Evolutionary conservation across 2,113 vertebrate species (phyloP).

Genomic region (Caranx melampygus): DNA sequence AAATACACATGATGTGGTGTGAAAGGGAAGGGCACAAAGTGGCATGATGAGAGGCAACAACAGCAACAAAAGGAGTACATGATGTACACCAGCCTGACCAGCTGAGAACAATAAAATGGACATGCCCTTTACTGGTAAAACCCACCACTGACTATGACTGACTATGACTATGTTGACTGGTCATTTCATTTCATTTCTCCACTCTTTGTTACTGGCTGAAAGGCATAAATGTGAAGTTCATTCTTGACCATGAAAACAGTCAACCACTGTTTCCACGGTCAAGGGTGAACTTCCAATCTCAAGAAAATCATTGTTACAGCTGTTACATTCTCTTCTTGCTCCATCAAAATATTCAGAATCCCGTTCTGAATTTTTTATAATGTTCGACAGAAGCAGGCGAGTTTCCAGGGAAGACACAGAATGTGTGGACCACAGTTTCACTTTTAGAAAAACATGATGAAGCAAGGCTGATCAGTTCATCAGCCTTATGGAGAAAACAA

Average conservation of each 20-base stretch:
- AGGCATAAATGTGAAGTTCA: background rate
- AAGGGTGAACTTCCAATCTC: conserved; percentile 8
- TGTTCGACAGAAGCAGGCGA: background rate
- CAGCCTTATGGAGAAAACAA: background rate
- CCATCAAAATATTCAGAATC: background rate
- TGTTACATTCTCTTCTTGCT: background rate
- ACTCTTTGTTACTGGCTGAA: background rate
- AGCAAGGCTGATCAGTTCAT: background rate
- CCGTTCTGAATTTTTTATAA: background rate
- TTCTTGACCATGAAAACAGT: background rate
- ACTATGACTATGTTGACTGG: background rate
- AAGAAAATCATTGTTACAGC: conserved; percentile 16
- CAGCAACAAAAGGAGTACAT: background rate
- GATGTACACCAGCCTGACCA: background rate
- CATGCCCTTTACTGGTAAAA: background rate
- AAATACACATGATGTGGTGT: no score
- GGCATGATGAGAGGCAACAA: background rate
- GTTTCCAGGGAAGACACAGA: background rate
- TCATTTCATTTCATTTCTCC: background rate
- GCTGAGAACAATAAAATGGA: background rate
- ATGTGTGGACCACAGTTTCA: background rate
- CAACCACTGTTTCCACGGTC: background rate
- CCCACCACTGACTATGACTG: no score
- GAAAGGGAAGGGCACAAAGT: background rate
- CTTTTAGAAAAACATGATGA: background rate